Conservation (phyloP, 2,888 invertebrate genomes). For the Lycophotia porphyrea region DNA sequence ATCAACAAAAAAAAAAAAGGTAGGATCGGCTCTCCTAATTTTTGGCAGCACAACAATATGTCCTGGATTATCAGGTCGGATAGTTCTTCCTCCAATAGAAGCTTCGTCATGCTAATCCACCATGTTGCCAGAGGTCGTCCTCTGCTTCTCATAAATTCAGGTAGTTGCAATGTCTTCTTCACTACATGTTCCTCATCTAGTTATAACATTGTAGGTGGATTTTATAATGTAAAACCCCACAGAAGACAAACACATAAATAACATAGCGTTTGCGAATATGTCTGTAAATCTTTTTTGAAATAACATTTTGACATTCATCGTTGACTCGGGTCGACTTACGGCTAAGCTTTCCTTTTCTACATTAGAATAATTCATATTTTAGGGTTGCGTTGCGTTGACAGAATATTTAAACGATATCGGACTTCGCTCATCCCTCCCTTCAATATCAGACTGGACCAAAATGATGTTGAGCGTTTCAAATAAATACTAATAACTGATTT, state of each 20-base stretch:
- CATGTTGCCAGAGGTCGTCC: too few relatives aligned
- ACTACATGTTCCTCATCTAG: too few relatives aligned
- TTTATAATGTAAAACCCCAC: neutral
- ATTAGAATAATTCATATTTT: conserved; percentile 30
- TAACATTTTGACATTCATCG: conserved; percentile 45
- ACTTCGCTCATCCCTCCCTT: neutral
- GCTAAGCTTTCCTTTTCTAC: conserved; percentile 30
- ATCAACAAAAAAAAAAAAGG: too few relatives aligned
- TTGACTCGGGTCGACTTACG: conserved; percentile 17
- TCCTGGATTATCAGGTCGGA: too few relatives aligned
- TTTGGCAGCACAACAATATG: too few relatives aligned
- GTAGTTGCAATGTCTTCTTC: too few relatives aligned
- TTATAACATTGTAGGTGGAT: neutral
- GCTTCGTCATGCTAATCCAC: too few relatives aligned
- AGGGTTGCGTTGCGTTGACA: conserved; percentile 3
- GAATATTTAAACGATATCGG: conserved; percentile 24
- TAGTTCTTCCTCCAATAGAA: too few relatives aligned
- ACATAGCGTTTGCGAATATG: neutral
- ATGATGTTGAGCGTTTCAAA: neutral
- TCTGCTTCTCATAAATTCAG: too few relatives aligned
- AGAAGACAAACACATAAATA: neutral
- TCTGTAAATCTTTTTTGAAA: conserved; percentile 11
- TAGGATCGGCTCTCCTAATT: too few relatives aligned
- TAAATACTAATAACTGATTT: too few relatives aligned
- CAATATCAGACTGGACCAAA: neutral